Percentiles rank a stretch among this genome's conserved stretches.
Conservation (phyloP, 1,140 invertebrate genomes). For the Cyphomyrmex costatus region DNA sequence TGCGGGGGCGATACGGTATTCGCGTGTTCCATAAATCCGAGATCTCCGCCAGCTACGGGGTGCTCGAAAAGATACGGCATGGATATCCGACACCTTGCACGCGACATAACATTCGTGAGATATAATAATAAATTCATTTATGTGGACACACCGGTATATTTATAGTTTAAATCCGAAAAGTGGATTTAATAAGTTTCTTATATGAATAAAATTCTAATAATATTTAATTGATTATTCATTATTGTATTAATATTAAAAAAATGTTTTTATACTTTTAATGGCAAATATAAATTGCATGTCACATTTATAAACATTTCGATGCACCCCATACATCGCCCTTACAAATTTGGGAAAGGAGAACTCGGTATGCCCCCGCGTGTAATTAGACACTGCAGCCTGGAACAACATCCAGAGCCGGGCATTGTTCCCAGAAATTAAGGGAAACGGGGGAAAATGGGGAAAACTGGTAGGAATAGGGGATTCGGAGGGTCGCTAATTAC, state of each 20-base stretch:
- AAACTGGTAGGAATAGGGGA: constrained; percentile 72
- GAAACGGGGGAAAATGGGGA: constrained; percentile 83
- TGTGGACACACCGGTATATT: not conserved
- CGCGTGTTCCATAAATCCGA: constrained; percentile 75
- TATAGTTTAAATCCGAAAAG: not conserved
- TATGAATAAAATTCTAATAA: not conserved
- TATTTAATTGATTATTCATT: not conserved
- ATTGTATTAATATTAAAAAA: constrained; percentile 1
- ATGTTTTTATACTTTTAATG: not conserved
- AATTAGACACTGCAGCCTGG: constrained; percentile 86
- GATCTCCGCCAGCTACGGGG: constrained; percentile 61
- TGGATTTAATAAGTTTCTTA: not conserved
- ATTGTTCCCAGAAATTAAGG: constrained; percentile 86
- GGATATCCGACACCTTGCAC: not conserved
- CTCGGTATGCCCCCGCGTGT: constrained; percentile 70
- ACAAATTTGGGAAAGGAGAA: constrained; percentile 50
- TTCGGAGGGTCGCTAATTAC: constrained; percentile 83
- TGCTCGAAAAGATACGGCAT: constrained; percentile 47
- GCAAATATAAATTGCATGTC: not conserved
- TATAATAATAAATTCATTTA: constrained; percentile 3
- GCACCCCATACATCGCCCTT: constrained; percentile 32
- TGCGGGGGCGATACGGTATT: constrained; percentile 71
- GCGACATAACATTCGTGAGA: not conserved
- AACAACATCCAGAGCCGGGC: constrained; percentile 80
- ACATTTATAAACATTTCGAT: constrained; percentile 33